These are phyloP conservation scores for Helogale parvula DNA, from an alignment of 2,113 vertebrate genomes.

Conservation along the genomic window DNA sequence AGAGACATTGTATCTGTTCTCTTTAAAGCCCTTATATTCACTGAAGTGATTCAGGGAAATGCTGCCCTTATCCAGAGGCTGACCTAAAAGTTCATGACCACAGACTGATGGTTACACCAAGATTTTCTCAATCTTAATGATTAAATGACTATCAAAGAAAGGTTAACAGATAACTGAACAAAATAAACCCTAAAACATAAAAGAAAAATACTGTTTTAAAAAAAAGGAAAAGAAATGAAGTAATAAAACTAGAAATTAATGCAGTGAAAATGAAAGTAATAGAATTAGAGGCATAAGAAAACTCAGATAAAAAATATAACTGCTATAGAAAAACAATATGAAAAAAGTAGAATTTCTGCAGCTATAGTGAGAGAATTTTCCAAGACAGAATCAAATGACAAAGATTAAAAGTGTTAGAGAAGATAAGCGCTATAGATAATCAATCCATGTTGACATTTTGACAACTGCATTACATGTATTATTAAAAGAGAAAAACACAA, in stretches of 20 bases:
- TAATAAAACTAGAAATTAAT: background rate
- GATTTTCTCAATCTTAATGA: background rate
- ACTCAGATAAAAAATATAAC: background rate
- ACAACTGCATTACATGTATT: background rate
- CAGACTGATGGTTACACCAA: conserved; percentile 79
- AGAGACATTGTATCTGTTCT: conserved; percentile 56
- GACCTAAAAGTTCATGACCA: conserved; percentile 90
- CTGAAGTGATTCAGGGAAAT: background rate
- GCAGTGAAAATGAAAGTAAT: background rate
- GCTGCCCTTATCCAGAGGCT: conserved; percentile 85
- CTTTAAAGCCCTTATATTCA: conserved; percentile 89
- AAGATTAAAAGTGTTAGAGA: background rate
- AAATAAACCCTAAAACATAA: background rate
- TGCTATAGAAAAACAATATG: background rate
- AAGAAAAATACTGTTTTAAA: background rate
- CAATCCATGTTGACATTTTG: background rate
- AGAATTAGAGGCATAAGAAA: background rate
- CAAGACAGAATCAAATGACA: background rate
- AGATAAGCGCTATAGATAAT: background rate
- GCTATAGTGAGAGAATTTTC: background rate
- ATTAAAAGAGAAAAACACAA: background rate
- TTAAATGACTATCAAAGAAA: background rate
- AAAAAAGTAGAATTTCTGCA: background rate
- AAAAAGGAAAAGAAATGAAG: background rate
- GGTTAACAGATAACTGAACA: background rate